Evolutionary conservation across 1,140 invertebrate genomes (phyloP), one percentile per base, ranked within the genome.

Genomic region (Drosophila virilis): DNA sequence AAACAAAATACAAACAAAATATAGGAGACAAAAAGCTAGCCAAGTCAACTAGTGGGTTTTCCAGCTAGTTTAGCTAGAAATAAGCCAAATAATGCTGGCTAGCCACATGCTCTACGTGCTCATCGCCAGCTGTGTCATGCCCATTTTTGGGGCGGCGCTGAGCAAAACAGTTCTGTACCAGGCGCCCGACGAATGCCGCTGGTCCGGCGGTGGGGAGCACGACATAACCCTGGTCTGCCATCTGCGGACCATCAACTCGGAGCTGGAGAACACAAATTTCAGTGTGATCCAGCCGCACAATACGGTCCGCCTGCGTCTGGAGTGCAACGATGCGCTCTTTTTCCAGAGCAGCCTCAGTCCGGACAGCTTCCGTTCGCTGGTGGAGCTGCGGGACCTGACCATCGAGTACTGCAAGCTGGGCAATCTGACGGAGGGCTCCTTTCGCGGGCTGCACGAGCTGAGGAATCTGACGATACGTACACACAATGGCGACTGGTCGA

Each of bases 321-420:
- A 97, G 92, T 98, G 97, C 93, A 97, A 96, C 92, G 96, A 97
- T 90, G 95, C 95, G 12, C 93, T 97, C 12, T 97, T 97, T 92
- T 97, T 97, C 90, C 96, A 97, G 93, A 97, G 97, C 92, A 96
- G 96, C n/a, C 93, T 97, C 59, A 95, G 95, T 85, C 95, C 96
- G 15, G 96, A 96, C 64, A 97, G 96, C 92, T 97, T 98, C 91
- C 94, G 96, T 52, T 96, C 96, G 68, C 93, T 98, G 58, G 94
- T 96, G 37, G 97, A 98, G 91, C 93, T 98, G 46, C 94, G 95
- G 46, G 96, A 97, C 74, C 94, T 98, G 6, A 95, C 96, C 9
- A 97, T 98, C 61, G 97, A 98, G 91, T 97, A 96, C 77, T 98
- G 97, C 93, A 97, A 97, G 93, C 96, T 98, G 66, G 95, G 96